Evolutionary conservation across 1,140 invertebrate genomes (phyloP), one percentile per base, ranked within the genome.

Genomic region (Antheraea pernyi): DNA sequence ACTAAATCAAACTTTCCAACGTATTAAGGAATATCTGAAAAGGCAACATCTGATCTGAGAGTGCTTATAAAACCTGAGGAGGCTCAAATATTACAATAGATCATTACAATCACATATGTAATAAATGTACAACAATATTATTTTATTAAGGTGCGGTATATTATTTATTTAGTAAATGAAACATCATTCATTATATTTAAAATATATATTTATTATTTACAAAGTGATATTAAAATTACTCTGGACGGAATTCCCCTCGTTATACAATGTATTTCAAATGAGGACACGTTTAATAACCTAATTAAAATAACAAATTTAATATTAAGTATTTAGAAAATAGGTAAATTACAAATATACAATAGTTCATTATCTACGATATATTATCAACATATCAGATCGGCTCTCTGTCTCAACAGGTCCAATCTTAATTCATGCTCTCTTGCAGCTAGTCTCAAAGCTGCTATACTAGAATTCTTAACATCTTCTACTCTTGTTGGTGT

Each of bases 341-440:
- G 7, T 53, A 53, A 53, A 53, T 53, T 53, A 53, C 11, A 53
- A 53, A 53, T 53, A 53, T 3, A 61, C 19, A 10, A 30, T 30
- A 61, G 22, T 60, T 22, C 19, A 19, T 60, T 60, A 60, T 22
- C 16, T 61, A 60, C 9, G 19, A 3, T 60, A 61, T 37, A 58
- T 16, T 7, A 75, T 89, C 73, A 88, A 79, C 88, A 92, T 53
- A 92, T 92, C 60, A 92, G 78, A 77, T 92, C 86, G 36, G 89
- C 84, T 71, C 90, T 96, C 82, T 97, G 97, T 58, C 97, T 92
- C 68, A 97, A 82, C 93, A 98, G 94, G 85, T 98, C 97, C 75
- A 98, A 89, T 80, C 97, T 95, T n/a, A 98, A 92, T 85, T 98
- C 97, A 85, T 99, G 98, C 86, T 99, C 98, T 7, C 98, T 93